phyloP scores from a whole-genome alignment of 2,113 vertebrate genomes.

The Pionites leucogaster region DNA sequence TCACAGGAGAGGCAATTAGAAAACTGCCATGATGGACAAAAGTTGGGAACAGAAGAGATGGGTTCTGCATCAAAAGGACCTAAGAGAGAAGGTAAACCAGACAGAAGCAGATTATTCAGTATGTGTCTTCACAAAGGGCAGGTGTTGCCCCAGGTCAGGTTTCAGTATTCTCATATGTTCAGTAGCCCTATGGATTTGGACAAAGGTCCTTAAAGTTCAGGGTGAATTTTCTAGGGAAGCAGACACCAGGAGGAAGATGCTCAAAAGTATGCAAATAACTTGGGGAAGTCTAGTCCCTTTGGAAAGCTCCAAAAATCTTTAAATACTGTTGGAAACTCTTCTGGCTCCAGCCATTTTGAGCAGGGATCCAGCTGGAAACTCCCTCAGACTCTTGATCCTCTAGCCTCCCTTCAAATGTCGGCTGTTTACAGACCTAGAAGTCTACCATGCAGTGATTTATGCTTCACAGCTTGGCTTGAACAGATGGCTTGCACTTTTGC shows the following conservation, averaged over 20 bases:
- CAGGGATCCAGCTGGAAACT: not conserved
- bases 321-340: not conserved
- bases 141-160: not conserved
- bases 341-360: not conserved
- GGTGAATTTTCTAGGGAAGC: not conserved
- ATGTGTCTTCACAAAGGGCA: not conserved
- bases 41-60: constrained; percentile 53
- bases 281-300: not conserved
- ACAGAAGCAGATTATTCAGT: not conserved
- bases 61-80: constrained; percentile 75
- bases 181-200: not conserved
- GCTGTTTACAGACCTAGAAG: not conserved
- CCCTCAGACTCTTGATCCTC: not conserved
- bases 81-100: constrained; percentile 51
- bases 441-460: not conserved
- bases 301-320: not conserved
- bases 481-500: not conserved
- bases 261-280: not conserved
- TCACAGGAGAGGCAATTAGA: constrained; percentile 71
- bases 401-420: not conserved
- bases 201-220: not conserved
- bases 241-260: not conserved
- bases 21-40: constrained; percentile 72
- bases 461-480: not conserved
- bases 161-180: not conserved